Base-by-base conservation (phyloP, 2,797 vertebrate genomes). In the Tangara arthus region DNA sequence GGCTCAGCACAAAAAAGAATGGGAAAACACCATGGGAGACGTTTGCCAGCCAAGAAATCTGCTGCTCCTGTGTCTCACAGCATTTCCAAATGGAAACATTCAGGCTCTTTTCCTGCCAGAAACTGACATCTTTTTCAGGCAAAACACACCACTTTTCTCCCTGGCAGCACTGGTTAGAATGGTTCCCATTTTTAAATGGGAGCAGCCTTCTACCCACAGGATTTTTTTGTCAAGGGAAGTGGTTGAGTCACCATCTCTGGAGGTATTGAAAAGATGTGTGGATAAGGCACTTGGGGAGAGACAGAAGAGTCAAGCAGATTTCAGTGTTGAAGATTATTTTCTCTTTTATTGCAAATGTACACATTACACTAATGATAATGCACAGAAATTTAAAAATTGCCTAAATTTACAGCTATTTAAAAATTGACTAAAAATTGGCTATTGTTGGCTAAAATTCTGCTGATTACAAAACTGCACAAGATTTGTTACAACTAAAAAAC, bases 311-410 rank as follows among this genome's bases (percentile, higher is more conserved):
- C 71, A 32, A 6, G 28, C 4, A 76, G 37, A 32, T 70, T 41
- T 90, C 24, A 15, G 44, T 16, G 50, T 35, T 63, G 65, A 82
- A 78, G 65, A 83, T 37, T 32, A 93, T 87, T 83, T 92, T 53
- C 23, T 52, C 82, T 70, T 95, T 96, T 83, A 96, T 97, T 97
- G 88, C 92, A 93, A 95, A 94, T 86, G 57, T 87, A 95, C 75
- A 94, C 17, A 39, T 93, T 82, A 77, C 60, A 83, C 89, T 96
- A 96, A 70, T 32, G 35, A 79, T 82, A 90, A 88, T 1, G 50
- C 35, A 88, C 79, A 82, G 87, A 64, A 88, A 95, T 81, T 90
- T 21, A 3, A 78, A 71, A 94, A 63, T 81, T 66, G n/a, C 41
- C 84, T 94, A 89, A 55, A 72, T 85, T 93, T 66, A 65, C 15